phyloP scores from a whole-genome alignment of 2,888 invertebrate genomes.

The Apamea epomidion region DNA sequence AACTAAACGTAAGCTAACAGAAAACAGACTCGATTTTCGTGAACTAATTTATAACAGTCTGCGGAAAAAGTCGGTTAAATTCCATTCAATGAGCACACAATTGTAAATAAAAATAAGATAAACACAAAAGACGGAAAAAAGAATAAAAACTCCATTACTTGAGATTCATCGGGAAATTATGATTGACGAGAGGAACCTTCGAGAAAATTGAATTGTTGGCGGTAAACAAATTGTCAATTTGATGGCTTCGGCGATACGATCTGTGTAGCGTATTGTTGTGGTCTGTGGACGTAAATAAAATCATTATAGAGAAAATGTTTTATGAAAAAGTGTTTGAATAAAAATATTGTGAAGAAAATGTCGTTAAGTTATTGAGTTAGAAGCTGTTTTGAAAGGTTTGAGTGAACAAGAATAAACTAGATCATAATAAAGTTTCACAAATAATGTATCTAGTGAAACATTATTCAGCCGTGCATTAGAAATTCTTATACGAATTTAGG shows the following conservation, averaged over 20 bases:
- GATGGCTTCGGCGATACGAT: conserved; percentile 40
- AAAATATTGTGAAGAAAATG: conserved; percentile 3
- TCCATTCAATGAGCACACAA: conserved; percentile 1
- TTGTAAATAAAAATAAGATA: conserved; percentile 27
- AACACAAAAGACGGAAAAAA: conserved; percentile 5
- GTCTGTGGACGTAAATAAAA: conserved; percentile 30
- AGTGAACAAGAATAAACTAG: conserved; percentile 1
- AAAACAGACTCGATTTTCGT: conserved; percentile 28
- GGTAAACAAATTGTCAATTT: conserved; percentile 54
- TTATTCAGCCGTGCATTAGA: conserved; percentile 15
- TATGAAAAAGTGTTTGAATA: not conserved
- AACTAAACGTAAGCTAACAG: conserved; percentile 11
- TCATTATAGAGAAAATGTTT: conserved; percentile 27
- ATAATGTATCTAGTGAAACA: conserved; percentile 2
- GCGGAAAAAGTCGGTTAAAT: not conserved
- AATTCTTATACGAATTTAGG: conserved; percentile 37
- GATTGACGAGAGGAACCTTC: conserved; percentile 47
- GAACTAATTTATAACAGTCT: conserved; percentile 15
- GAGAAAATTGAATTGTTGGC: conserved; percentile 48
- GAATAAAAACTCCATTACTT: conserved; percentile 46
- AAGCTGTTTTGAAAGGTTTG: not conserved
- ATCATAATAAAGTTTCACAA: not conserved
- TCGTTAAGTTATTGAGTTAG: not conserved
- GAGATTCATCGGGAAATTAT: conserved; percentile 54
- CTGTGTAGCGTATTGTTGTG: conserved; percentile 32